Evolutionary conservation across 2,888 invertebrate species (phyloP).

Genomic region (Pyrrhosoma nymphula): DNA sequence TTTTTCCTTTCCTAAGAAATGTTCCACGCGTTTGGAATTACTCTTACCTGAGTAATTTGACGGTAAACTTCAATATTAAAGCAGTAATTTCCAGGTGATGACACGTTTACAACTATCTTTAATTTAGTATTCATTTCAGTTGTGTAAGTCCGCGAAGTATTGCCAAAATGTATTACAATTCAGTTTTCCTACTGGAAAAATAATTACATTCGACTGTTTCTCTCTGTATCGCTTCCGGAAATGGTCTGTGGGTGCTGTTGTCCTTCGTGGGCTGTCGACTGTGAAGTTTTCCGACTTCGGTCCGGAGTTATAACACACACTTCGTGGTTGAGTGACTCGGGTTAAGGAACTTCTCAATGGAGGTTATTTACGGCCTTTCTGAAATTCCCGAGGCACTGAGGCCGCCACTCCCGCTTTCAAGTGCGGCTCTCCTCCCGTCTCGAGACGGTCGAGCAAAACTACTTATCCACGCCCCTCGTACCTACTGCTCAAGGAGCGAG

Average conservation of each 20-base stretch:
- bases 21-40: too few species aligned
- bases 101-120: too few species aligned
- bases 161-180: too few species aligned
- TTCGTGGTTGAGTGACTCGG: conserved; percentile 10
- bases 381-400: neutral
- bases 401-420: neutral
- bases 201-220: neutral
- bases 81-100: too few species aligned
- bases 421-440: neutral
- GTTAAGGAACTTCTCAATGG: neutral
- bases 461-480: neutral
- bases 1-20: too few species aligned
- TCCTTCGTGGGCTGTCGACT: neutral
- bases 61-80: too few species aligned
- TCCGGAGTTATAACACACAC: neutral
- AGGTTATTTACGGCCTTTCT: conserved; percentile 17
- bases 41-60: too few species aligned
- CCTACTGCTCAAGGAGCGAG: neutral
- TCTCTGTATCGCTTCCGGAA: neutral
- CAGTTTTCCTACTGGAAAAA: too few species aligned
- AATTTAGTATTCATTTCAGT: too few species aligned
- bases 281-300: neutral
- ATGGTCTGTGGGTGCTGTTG: neutral
- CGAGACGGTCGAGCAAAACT: neutral
- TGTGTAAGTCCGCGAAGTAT: too few species aligned